Evolutionary conservation across 2,888 invertebrate species (phyloP), one percentile per base, ranked within the genome.

Genomic region (Blastobasis lacticolella): DNA sequence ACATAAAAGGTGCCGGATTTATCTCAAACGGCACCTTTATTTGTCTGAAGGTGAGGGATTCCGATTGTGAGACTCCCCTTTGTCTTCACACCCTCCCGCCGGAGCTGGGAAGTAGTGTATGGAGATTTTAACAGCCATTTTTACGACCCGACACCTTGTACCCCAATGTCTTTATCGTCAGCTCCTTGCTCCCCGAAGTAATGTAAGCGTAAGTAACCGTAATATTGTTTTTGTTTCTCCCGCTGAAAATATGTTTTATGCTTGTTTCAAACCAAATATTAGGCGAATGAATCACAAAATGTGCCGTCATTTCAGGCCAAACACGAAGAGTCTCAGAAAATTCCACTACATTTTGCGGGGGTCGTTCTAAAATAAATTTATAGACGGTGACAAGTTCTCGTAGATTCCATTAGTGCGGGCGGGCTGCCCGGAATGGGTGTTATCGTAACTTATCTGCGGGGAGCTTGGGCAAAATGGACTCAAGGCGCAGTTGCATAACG

Each of bases 361-460:
- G 49, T 36, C 37, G 8, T 5, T 38, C 38, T 23, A 38, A 48
- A 45, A 45, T 37, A 45, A 47, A 50, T 50, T 53, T 49, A 49
- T 47, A 36, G 38, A 38, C 37, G 41, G 46, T 37, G 48, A 49
- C 50, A 47, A 50, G 49, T 50, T 49, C 37, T 48, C 48, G 23
- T 23, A 23, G 43, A 51, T 48, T 48, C 48, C 40, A 44, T 53
- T 51, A 44, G 37, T 37, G 42, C 9, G 42, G 42, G 42, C 8
- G 51, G 44, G 37, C 10, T 10, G 7, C 23, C 10, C 36, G 23
- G 43, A 49, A 36, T 37, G 43, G 49, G 43, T 43, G 23, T 40
- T 38, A 38, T n/a, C 9, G 48, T 43, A 43, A 43, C 43, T 49
- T 10, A 48, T 36, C 37, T 41, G 9, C 37, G 9, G 10, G 36